Percentiles rank a stretch among this genome's conserved stretches.
Conservation (phyloP, 1,140 invertebrate species). For the Proales similis region DNA sequence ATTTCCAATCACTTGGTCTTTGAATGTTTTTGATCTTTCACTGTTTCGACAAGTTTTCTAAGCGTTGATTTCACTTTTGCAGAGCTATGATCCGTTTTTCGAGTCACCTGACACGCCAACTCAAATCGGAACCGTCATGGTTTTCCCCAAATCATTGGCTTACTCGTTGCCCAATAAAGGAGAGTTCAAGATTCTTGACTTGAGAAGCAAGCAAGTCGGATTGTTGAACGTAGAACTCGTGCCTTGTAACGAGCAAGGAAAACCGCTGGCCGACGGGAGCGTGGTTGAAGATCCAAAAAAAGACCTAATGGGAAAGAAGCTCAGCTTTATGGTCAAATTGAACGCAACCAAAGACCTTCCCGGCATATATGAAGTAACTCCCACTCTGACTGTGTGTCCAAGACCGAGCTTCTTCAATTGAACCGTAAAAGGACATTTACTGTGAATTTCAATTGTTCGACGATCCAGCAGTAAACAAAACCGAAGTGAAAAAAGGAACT, state of each 20-base stretch:
- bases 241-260: conserved; percentile 53
- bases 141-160: conserved; percentile 58
- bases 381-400: neutral
- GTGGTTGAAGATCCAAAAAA: conserved; percentile 55
- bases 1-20: no score
- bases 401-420: neutral
- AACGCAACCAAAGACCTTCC: neutral
- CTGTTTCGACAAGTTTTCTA: no score
- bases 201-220: conserved; percentile 57
- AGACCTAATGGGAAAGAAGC: conserved; percentile 44
- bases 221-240: conserved; percentile 56
- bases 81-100: conserved; percentile 57
- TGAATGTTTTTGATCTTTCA: no score
- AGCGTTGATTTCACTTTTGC: neutral
- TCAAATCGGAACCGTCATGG: conserved; percentile 58
- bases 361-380: conserved; percentile 28
- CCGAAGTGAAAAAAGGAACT: neutral
- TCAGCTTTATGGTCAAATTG: conserved; percentile 22
- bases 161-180: conserved; percentile 54
- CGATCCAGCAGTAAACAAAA: conserved; percentile 3
- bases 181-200: conserved; percentile 57
- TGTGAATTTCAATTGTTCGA: conserved; percentile 27
- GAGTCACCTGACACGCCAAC: conserved; percentile 58
- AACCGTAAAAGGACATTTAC: conserved; percentile 24
- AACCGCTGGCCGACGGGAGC: conserved; percentile 56